Conservation (phyloP, 2,797 vertebrate species). For the Gymnothorax javanicus region DNA sequence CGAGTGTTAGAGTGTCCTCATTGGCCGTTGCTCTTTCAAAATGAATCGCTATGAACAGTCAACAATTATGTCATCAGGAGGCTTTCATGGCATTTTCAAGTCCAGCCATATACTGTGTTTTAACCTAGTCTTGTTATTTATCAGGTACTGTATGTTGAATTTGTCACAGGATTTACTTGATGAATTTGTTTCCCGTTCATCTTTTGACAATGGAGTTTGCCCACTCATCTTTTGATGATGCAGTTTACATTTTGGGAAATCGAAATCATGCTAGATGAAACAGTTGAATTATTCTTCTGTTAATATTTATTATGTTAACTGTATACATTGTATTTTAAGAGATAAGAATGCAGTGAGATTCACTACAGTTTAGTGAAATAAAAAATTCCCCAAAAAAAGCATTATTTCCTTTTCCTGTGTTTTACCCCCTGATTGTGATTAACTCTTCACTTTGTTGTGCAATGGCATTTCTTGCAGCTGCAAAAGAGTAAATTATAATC, state of each 20-base stretch:
- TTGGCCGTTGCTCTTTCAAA: too few species aligned
- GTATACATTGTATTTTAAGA: background rate
- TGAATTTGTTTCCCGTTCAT: background rate
- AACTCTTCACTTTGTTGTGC: background rate
- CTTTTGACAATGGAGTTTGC: background rate
- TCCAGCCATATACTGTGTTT: too few species aligned
- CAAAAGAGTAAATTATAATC: background rate
- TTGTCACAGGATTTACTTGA: background rate
- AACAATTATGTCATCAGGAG: too few species aligned
- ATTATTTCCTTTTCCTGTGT: background rate
- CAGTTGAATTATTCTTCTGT: background rate
- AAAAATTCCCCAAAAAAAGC: background rate
- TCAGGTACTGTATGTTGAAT: too few species aligned
- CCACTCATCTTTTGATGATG: background rate
- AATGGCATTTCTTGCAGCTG: background rate
- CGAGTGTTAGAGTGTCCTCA: too few species aligned
- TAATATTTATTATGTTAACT: background rate
- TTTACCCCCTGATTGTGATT: background rate
- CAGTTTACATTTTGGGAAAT: background rate
- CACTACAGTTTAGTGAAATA: background rate
- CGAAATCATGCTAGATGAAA: background rate
- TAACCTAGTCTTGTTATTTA: too few species aligned
- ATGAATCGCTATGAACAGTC: too few species aligned
- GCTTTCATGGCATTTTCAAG: too few species aligned
- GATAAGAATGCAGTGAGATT: background rate